Conservation (phyloP, 2,797 vertebrate genomes). For the Muscicapa comitata region DNA sequence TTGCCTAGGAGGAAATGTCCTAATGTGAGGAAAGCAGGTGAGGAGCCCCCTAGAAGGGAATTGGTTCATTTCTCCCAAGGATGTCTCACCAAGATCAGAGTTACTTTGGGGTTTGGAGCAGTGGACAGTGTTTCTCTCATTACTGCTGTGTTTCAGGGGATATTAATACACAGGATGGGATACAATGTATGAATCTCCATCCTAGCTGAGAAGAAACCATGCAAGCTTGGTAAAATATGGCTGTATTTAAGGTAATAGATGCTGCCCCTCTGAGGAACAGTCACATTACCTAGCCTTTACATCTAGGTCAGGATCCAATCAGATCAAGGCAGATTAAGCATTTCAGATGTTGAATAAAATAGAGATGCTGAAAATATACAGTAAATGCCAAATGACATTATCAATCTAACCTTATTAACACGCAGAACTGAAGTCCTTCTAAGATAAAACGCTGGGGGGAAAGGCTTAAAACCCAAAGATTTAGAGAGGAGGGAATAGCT, state of each 20-base stretch:
- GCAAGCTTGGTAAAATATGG: background rate
- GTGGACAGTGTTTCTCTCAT: background rate
- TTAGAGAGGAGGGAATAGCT: background rate
- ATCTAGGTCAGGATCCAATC: background rate
- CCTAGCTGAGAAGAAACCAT: background rate
- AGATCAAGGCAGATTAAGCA: background rate
- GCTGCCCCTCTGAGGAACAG: background rate
- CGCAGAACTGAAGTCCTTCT: background rate
- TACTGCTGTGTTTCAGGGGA: background rate
- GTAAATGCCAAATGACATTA: background rate
- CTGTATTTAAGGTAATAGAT: background rate
- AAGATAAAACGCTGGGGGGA: background rate
- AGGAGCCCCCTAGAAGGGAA: background rate
- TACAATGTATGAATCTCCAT: background rate
- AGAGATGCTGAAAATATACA: background rate
- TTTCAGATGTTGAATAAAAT: background rate
- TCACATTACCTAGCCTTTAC: background rate
- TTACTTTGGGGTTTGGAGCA: background rate
- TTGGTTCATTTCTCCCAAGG: background rate
- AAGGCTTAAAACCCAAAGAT: background rate
- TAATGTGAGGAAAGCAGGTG: background rate
- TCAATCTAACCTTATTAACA: background rate
- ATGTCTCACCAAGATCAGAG: background rate
- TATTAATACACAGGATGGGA: background rate
- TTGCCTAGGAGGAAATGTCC: background rate